Percentiles rank a stretch among this genome's conserved stretches.
These are phyloP conservation scores for Furcifer pardalis DNA, from an alignment of 2,797 vertebrate species.

Conservation along the genomic window DNA sequence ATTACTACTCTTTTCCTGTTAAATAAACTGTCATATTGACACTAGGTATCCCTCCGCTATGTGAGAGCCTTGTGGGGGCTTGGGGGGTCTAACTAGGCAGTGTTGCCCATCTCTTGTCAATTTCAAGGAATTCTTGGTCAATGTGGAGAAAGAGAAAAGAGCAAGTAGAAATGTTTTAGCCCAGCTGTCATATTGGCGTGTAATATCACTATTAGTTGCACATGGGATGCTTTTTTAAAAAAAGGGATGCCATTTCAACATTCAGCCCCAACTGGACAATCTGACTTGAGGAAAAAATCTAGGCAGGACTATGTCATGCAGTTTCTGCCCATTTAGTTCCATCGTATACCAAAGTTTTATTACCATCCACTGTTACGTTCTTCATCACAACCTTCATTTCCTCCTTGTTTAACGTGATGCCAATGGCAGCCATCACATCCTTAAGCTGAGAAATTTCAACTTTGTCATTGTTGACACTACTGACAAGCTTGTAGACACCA, in stretches of 20 bases:
- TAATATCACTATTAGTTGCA: background rate
- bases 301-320: background rate
- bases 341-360: background rate
- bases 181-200: background rate
- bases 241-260: background rate
- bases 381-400: constrained; percentile 21
- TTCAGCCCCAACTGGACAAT: background rate
- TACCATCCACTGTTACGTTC: constrained; percentile 48
- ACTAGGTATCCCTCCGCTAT: too few species aligned
- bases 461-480: constrained; percentile 45
- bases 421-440: constrained; percentile 35
- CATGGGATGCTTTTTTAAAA: background rate
- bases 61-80: too few species aligned
- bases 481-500: constrained; percentile 2
- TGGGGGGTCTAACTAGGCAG: too few species aligned
- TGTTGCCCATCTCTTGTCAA: too few species aligned
- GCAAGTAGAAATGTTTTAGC: background rate
- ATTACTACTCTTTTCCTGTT: too few species aligned
- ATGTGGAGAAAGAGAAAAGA: background rate
- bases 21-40: too few species aligned
- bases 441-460: constrained; percentile 32
- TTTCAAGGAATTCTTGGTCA: too few species aligned
- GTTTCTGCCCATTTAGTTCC: background rate
- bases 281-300: background rate
- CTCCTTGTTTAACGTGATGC: constrained; percentile 31